These are phyloP conservation scores for Pterostichus niger DNA, from an alignment of 2,888 invertebrate genomes.

Conservation along the genomic window DNA sequence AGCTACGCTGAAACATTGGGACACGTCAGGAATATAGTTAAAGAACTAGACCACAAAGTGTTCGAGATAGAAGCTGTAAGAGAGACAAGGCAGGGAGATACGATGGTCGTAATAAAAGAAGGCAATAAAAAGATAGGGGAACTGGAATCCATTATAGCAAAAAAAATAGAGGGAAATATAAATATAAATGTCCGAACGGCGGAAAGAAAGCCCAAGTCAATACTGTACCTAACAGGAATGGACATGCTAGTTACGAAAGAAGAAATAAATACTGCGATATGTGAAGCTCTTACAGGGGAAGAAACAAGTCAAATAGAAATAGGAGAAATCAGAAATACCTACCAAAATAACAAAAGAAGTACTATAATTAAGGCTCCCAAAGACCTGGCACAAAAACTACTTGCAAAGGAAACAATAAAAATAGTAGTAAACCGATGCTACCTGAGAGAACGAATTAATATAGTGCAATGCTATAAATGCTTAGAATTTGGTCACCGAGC, in stretches of 20 bases:
- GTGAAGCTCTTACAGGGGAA: background rate
- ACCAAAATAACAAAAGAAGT: background rate
- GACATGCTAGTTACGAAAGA: background rate
- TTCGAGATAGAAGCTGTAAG: background rate
- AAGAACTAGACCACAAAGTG: background rate
- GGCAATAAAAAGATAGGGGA: background rate
- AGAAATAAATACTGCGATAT: conserved; percentile 7
- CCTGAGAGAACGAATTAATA: background rate
- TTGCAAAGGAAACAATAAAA: background rate
- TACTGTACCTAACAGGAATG: background rate
- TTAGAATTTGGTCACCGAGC: conserved; percentile 28
- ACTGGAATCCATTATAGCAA: background rate
- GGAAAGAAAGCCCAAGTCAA: too few species aligned
- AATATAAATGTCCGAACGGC: too few species aligned
- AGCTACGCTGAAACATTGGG: background rate
- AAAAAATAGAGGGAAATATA: background rate
- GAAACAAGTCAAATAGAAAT: background rate
- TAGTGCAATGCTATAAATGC: conserved; percentile 30
- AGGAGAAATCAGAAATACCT: background rate
- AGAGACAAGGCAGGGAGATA: conserved; percentile 12
- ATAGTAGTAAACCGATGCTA: background rate
- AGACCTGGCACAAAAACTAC: background rate
- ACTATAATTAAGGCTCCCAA: background rate
- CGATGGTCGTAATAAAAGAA: background rate
- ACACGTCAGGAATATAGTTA: background rate